A percentile compares a stretch with the other conserved stretches of the same genome.
Evolutionary conservation across 1,140 invertebrate genomes (phyloP).

Genomic region (Cylas formicarius): DNA sequence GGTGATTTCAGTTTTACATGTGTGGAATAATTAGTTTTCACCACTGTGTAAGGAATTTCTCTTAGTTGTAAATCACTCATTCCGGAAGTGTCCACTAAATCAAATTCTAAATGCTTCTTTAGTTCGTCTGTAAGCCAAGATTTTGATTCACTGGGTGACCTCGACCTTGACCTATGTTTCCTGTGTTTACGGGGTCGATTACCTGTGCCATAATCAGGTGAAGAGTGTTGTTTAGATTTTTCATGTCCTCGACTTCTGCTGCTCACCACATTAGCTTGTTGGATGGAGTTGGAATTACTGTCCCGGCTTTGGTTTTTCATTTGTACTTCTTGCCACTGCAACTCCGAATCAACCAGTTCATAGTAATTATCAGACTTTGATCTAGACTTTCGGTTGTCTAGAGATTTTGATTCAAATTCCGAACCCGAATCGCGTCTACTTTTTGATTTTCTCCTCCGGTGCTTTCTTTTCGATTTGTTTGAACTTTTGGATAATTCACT

Average conservation of each 20-base stretch:
- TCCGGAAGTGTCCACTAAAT: conserved; percentile 78
- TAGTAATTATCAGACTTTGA: conserved; percentile 27
- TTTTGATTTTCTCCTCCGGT: conserved; percentile 60
- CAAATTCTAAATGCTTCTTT: conserved; percentile 79
- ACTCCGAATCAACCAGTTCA: conserved; percentile 76
- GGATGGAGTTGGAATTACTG: conserved; percentile 49
- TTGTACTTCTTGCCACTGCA: conserved; percentile 81
- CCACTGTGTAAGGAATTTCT: conserved; percentile 89
- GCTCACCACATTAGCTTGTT: conserved; percentile 60
- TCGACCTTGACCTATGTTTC: conserved; percentile 61
- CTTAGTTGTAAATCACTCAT: conserved; percentile 82
- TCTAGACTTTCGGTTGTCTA: conserved; percentile 24
- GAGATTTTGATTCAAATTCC: conserved; percentile 44
- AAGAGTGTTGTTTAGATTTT: conserved; percentile 8
- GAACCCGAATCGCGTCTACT: conserved; percentile 50
- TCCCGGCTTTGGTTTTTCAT: conserved; percentile 54
- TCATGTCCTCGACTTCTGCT: conserved; percentile 35
- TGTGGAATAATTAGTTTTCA: conserved; percentile 59
- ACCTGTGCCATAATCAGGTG: conserved; percentile 10
- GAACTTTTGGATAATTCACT: conserved; percentile 79
- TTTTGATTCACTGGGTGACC: conserved; percentile 61
- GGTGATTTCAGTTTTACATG: conserved; percentile 49
- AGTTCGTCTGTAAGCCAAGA: conserved; percentile 63
- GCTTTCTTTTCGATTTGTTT: conserved; percentile 59
- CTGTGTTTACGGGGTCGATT: conserved; percentile 51